These are phyloP conservation scores for Tenthredo amoena DNA, from an alignment of 2,888 invertebrate genomes.

Conservation along the genomic window DNA sequence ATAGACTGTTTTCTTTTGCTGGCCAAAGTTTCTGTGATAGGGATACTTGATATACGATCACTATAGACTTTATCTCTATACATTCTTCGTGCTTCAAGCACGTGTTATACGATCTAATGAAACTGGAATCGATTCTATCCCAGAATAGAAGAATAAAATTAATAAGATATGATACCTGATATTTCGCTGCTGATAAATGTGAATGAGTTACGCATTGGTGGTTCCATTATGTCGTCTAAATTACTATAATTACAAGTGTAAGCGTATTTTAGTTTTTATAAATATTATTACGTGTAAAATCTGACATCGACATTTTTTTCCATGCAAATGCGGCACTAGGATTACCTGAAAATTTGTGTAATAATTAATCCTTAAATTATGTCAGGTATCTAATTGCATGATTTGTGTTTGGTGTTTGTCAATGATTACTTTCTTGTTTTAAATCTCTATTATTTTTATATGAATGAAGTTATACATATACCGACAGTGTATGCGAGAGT, in stretches of 20 bases:
- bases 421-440: not conserved
- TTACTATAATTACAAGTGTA: not conserved
- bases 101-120: not conserved
- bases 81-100: not conserved
- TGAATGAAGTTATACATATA: not conserved
- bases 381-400: not conserved
- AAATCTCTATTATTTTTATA: not conserved
- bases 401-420: slow-evolving; percentile 5
- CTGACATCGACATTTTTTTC: not conserved
- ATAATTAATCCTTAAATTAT: not conserved
- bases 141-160: not conserved
- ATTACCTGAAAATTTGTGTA: not conserved
- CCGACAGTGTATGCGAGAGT: not conserved
- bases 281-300: not conserved
- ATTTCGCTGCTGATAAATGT: slow-evolving; percentile 21
- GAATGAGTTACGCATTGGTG: not conserved
- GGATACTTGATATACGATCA: not conserved
- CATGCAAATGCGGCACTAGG: not conserved
- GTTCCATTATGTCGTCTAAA: not conserved
- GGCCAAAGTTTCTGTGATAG: slow-evolving; percentile 41
- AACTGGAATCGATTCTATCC: not conserved
- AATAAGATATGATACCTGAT: slow-evolving; percentile 7
- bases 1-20: slow-evolving; percentile 43
- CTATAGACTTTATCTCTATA: not conserved
- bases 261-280: not conserved